Base-by-base conservation (phyloP, 2,888 invertebrate species). In the Yponomeuta sedellus region DNA sequence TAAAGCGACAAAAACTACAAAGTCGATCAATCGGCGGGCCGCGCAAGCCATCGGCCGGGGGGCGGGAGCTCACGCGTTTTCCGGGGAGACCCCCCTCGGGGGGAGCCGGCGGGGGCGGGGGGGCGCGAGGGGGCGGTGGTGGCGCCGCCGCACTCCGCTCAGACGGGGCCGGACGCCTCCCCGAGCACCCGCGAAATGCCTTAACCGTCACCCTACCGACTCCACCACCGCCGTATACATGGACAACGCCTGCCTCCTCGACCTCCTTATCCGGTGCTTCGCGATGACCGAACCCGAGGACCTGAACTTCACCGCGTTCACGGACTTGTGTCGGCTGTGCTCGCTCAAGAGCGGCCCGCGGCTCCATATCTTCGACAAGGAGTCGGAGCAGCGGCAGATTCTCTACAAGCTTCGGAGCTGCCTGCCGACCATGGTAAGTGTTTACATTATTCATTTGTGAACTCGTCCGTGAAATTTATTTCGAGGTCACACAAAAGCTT, bases 281-380 rank as follows among this genome's bases (percentile, higher is more conserved):
- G 91, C 90, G 77, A 92, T 92, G 92, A 92, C 92, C 83, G 93
- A 93, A 92, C 93, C 93, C 84, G 93, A 93, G 91, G 93, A 94
- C 84, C 93, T 94, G 77, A 94, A 94, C 87, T 93, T 93, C 84
- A 92, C 92, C 76, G 92, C 92, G 79, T 94, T 94, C 85, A 92
- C 93, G 71, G 94, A 94, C 88, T 91, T 94, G 74, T 95, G 94
- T 82, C 92, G 94, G 79, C 91, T 95, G 72, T 95, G 94, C 82
- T 94, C 94, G 73, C 88, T 94, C 74, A 94, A 94, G 85, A 93
- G 93, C 78, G 94, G 93, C 71, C 93, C 94, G 73, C 91, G 94
- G 81, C 91, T 94, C 73, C 93, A 94, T 80, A 93, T 94, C 78
- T 94, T 94, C 81, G 94, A 94, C 78, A 94, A 94, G 80, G 94